Conservation (phyloP, 2,797 vertebrate species). For the Odontamblyopus rebecca region DNA sequence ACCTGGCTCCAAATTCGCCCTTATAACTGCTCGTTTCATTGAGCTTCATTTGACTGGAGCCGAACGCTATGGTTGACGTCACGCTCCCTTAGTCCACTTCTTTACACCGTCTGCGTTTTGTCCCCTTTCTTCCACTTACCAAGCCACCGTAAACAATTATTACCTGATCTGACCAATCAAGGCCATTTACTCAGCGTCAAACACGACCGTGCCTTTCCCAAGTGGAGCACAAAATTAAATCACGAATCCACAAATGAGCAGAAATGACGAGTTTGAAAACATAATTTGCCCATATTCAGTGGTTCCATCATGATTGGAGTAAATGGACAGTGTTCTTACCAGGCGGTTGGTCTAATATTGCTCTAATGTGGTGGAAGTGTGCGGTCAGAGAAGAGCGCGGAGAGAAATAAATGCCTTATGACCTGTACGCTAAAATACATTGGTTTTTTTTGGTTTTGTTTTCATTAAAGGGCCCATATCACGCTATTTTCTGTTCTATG, state of each 20-base stretch:
- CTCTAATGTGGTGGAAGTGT: constrained; percentile 1
- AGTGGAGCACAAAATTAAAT: constrained; percentile 9
- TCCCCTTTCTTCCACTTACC: not conserved
- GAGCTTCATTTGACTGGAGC: too few species aligned
- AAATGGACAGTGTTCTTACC: not conserved
- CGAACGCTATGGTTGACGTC: too few species aligned
- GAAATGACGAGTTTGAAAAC: not conserved
- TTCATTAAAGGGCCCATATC: too few species aligned
- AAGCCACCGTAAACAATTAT: not conserved
- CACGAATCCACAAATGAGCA: constrained; percentile 5
- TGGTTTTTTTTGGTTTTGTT: not conserved
- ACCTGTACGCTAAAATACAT: not conserved
- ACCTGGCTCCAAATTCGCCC: too few species aligned
- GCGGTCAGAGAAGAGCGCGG: not conserved
- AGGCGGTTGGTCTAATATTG: not conserved
- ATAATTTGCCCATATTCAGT: constrained; percentile 8
- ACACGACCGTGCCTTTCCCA: not conserved
- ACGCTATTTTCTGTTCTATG: too few species aligned
- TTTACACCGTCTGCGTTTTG: not conserved
- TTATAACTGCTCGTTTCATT: too few species aligned
- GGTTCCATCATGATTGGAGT: not conserved
- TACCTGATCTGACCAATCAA: not conserved
- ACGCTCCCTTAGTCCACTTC: too few species aligned
- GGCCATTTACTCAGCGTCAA: not conserved
- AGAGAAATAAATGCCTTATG: not conserved